phyloP scores from a whole-genome alignment of 1,140 invertebrate species.

The Drosophila leontia region DNA sequence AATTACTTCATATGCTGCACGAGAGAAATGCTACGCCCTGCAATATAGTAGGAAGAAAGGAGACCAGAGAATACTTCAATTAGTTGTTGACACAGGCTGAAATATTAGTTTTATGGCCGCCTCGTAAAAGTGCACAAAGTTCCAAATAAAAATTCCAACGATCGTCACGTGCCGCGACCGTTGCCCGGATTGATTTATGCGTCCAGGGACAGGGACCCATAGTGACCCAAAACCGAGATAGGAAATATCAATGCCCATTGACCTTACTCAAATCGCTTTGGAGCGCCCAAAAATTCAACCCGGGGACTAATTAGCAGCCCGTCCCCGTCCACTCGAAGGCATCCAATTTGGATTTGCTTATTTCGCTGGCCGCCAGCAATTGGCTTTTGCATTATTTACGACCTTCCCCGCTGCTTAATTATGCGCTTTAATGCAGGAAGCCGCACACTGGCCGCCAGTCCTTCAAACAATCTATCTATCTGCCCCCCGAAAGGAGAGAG shows the following conservation, averaged over 20 bases:
- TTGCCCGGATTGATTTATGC: conserved; percentile 52
- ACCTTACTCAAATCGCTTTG: conserved; percentile 53
- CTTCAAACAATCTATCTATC: conserved; percentile 50
- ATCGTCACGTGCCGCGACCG: conserved; percentile 56
- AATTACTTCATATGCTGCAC: conserved; percentile 68
- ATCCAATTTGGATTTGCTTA: conserved; percentile 51
- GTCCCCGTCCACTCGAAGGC: conserved; percentile 33
- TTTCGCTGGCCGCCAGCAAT: conserved; percentile 37
- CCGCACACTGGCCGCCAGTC: conserved; percentile 60
- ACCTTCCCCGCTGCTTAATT: conserved; percentile 63
- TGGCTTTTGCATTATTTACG: conserved; percentile 73
- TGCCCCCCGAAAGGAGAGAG: not conserved
- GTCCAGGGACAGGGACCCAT: conserved; percentile 12
- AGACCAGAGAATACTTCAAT: conserved; percentile 62
- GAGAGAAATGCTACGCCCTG: conserved; percentile 36
- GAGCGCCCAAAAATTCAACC: conserved; percentile 42
- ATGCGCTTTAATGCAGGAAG: conserved; percentile 65
- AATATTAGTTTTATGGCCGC: conserved; percentile 65
- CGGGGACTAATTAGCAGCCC: conserved; percentile 52
- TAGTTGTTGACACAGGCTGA: conserved; percentile 68
- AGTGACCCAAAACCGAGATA: conserved; percentile 30
- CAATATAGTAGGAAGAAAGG: conserved; percentile 32
- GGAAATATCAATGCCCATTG: conserved; percentile 38
- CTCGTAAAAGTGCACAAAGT: conserved; percentile 60
- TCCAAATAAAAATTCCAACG: conserved; percentile 66